Evolutionary conservation across 2,797 vertebrate genomes (phyloP), one percentile per base, ranked within the genome.

Genomic region (Graptemys geographica): DNA sequence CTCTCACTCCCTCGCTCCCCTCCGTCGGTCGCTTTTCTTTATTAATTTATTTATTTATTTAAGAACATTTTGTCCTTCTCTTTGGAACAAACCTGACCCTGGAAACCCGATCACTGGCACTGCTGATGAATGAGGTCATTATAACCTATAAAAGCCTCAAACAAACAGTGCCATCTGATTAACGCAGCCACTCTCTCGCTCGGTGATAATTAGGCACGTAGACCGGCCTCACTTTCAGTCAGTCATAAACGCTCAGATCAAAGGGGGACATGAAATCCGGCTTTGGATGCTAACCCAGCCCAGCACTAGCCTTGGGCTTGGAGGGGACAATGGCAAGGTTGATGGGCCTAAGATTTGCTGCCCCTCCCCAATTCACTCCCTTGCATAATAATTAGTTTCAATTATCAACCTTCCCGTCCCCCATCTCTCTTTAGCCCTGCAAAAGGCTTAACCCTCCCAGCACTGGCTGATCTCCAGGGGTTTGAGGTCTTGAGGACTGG

Each of bases 31-130:
- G 33, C 53, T 87, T 82, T 0, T 6, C 9, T 81, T 41, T 18
- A 27, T 53, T 23, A 19, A 47, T 28, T 25, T 55, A 3, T 87
- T 4, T 47, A 51, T 53, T 4, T 57, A 44, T 62, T 83, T 79
- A 25, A 62, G 94, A 89, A 97, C 74, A 6, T 33, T 79, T 81
- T 11, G 85, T 93, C 83, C 95, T 86, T n/a, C 47, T 27, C 83
- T 19, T 41, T 1, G 44, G 89, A 79, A 89, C 31, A 62, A 28
- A 7, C 12, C 87, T 90, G 94, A 94, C 95, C 94, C 69, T 57
- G 80, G 81, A 15, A 83, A 96, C 1, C 9, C 0, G 19, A 90
- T 92, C 81, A 28, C 72, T 5, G 31, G 69, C 85, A 78, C 6
- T 56, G 0, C 2, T 79, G 21, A 81, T 89, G 90, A 95, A 94